A percentile compares a stretch with the other conserved stretches of the same genome.
Conservation (phyloP, 2,888 invertebrate genomes). For the Tupiocoris notatus region DNA sequence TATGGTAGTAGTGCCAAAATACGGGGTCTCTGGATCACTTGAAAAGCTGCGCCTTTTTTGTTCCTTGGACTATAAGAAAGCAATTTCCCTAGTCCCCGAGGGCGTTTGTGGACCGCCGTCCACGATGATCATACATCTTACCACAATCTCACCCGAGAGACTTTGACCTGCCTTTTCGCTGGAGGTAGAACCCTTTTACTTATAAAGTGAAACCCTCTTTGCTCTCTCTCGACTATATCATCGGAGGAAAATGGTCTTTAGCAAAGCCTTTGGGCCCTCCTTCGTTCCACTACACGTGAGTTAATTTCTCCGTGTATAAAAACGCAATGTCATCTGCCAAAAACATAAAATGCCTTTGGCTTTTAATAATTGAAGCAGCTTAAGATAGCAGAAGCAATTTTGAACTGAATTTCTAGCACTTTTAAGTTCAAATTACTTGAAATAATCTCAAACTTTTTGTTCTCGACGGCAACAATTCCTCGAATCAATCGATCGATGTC, state of each 20-base stretch:
- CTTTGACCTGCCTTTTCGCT: not conserved
- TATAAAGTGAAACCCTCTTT: not conserved
- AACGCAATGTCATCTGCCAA: not conserved
- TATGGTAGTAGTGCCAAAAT: not conserved
- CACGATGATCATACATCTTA: slow-evolving; percentile 23
- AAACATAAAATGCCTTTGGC: too few relatives aligned
- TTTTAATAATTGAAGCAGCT: too few relatives aligned
- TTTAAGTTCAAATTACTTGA: too few relatives aligned
- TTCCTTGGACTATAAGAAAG: slow-evolving; percentile 21
- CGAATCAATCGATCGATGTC: too few relatives aligned
- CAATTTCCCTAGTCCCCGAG: slow-evolving; percentile 14
- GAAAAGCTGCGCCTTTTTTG: not conserved
- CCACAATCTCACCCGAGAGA: not conserved
- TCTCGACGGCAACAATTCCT: too few relatives aligned
- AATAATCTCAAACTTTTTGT: too few relatives aligned
- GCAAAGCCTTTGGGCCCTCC: not conserved
- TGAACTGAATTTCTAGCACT: too few relatives aligned
- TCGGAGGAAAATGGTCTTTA: not conserved
- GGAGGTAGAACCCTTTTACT: not conserved
- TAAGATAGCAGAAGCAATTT: too few relatives aligned
- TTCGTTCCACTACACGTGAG: not conserved
- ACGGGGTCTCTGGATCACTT: not conserved
- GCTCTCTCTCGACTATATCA: not conserved
- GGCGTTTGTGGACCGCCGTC: not conserved
- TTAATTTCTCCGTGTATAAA: not conserved